Evolutionary conservation across 2,797 vertebrate species (phyloP).

Genomic region (Peromyscus melanophrys): DNA sequence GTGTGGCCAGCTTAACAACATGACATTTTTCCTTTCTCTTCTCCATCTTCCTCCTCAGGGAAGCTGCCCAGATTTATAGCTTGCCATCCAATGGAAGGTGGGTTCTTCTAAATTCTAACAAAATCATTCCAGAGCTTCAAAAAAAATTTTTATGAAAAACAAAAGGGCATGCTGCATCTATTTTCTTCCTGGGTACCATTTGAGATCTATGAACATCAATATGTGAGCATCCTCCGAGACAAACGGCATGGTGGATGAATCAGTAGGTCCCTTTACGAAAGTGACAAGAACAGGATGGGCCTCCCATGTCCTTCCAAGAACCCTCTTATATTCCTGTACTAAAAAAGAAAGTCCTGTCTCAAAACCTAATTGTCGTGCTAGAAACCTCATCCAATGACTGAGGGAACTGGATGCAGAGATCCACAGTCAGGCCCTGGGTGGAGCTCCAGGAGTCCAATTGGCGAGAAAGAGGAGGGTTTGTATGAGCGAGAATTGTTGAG

Average conservation of each 20-base stretch:
- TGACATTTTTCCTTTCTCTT: neutral
- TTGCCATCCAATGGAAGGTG: neutral
- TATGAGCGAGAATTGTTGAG: too few species aligned
- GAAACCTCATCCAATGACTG: too few species aligned
- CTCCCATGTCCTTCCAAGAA: neutral
- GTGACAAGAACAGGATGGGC: neutral
- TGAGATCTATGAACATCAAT: neutral
- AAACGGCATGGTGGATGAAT: neutral
- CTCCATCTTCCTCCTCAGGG: neutral
- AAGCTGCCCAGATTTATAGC: neutral
- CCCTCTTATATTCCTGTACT: neutral
- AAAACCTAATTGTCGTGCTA: too few species aligned
- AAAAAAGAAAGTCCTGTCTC: neutral
- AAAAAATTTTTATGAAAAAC: neutral
- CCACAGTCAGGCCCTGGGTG: too few species aligned
- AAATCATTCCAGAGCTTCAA: neutral
- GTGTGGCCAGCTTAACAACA: neutral
- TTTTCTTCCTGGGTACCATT: neutral
- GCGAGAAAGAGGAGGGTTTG: too few species aligned
- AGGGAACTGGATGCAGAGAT: too few species aligned
- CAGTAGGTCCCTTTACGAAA: neutral
- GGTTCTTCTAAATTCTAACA: neutral
- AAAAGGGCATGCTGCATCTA: neutral
- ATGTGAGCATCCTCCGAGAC: neutral
- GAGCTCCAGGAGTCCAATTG: too few species aligned